phyloP scores from a whole-genome alignment of 2,888 invertebrate genomes.

The Lasioglossum zephyrum region DNA sequence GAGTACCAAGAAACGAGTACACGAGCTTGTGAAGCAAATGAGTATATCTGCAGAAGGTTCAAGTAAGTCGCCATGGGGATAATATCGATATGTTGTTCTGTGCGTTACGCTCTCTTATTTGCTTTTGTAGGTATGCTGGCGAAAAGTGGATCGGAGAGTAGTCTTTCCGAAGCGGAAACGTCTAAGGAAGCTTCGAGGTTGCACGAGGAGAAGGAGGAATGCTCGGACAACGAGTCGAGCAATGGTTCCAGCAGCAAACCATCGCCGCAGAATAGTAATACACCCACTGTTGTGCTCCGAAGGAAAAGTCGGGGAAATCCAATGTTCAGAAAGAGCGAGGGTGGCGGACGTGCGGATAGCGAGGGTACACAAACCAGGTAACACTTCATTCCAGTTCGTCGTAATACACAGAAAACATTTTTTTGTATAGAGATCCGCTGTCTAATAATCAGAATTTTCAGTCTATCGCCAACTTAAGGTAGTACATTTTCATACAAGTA shows the following conservation, averaged over 20 bases:
- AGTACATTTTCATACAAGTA: background rate
- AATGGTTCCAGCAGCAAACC: slow-evolving; percentile 79
- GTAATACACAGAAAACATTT: too few relatives aligned
- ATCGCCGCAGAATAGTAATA: slow-evolving; percentile 78
- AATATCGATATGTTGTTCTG: slow-evolving; percentile 4
- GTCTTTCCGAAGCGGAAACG: slow-evolving; percentile 91
- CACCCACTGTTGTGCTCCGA: slow-evolving; percentile 86
- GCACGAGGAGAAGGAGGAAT: slow-evolving; percentile 90
- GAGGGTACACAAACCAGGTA: slow-evolving; percentile 81
- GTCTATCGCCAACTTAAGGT: background rate
- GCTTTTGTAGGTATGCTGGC: slow-evolving; percentile 85
- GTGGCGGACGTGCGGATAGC: slow-evolving; percentile 82
- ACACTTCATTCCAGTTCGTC: background rate
- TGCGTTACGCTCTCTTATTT: background rate
- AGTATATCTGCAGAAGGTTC: slow-evolving; percentile 89
- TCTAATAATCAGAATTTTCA: background rate
- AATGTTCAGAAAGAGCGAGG: slow-evolving; percentile 89
- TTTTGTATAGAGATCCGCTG: too few relatives aligned
- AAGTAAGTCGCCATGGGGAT: slow-evolving; percentile 82
- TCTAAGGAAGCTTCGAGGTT: slow-evolving; percentile 90
- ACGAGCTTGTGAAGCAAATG: slow-evolving; percentile 92
- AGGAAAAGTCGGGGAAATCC: slow-evolving; percentile 89
- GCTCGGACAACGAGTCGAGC: slow-evolving; percentile 88
- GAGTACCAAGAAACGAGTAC: slow-evolving; percentile 86
- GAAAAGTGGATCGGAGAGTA: slow-evolving; percentile 96